Conservation (phyloP, 2,797 vertebrate species). For the Zalophus californianus region DNA sequence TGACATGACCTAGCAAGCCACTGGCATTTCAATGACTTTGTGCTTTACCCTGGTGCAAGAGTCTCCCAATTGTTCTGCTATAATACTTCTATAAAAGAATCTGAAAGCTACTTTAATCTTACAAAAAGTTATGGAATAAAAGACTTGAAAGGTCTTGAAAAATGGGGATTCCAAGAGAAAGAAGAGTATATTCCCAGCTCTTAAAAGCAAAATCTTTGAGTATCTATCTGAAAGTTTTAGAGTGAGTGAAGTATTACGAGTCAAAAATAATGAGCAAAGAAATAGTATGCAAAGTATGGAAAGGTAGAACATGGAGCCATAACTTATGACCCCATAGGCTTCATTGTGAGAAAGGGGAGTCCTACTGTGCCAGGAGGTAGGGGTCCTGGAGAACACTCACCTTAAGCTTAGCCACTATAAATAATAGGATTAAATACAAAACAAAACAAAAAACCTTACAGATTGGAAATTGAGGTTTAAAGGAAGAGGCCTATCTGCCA, state of each 20-base stretch:
- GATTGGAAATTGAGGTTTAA: background rate
- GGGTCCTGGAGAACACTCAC: background rate
- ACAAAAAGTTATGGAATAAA: background rate
- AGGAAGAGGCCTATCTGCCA: background rate
- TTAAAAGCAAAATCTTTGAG: background rate
- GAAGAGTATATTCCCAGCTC: background rate
- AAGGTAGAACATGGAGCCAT: background rate
- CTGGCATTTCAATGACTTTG: background rate
- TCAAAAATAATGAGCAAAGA: background rate
- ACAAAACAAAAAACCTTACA: background rate
- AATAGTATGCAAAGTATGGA: background rate
- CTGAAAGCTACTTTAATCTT: background rate
- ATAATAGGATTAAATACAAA: background rate
- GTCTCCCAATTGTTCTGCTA: background rate
- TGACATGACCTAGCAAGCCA: background rate
- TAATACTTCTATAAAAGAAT: background rate
- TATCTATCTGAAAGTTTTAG: slow-evolving; percentile 7
- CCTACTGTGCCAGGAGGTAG: background rate
- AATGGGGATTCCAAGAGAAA: background rate
- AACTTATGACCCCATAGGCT: background rate
- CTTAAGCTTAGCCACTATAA: background rate
- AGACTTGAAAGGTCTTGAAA: background rate
- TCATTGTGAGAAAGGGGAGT: background rate
- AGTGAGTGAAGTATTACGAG: background rate
- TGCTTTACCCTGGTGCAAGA: background rate